Conservation (phyloP, 2,113 vertebrate species). For the Marcusenius ussheri region DNA sequence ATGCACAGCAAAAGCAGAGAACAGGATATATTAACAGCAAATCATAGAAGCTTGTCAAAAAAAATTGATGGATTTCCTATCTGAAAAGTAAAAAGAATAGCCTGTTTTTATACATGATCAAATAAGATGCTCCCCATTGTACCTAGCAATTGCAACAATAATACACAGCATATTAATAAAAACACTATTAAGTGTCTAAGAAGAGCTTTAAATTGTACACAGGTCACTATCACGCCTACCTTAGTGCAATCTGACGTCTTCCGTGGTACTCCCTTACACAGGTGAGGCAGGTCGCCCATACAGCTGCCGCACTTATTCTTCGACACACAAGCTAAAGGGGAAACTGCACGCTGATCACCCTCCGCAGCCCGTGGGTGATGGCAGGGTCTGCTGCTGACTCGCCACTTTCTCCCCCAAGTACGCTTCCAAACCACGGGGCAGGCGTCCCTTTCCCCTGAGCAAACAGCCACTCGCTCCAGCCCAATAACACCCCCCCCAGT, state of each 20-base stretch:
- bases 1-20: not conserved
- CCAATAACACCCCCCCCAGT: not conserved
- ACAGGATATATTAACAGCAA: not conserved
- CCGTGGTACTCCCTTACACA: not conserved
- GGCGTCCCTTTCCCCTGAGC: conserved; percentile 7
- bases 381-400: not conserved
- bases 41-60: not conserved
- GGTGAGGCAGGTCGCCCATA: not conserved
- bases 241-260: not conserved
- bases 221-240: not conserved
- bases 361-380: not conserved
- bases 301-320: not conserved
- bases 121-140: not conserved
- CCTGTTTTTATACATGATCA: not conserved
- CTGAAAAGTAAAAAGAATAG: not conserved
- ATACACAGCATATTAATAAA: not conserved
- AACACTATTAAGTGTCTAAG: not conserved
- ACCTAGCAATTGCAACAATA: not conserved
- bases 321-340: not conserved
- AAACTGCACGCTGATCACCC: not conserved
- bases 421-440: not conserved
- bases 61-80: not conserved
- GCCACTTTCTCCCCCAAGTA: not conserved
- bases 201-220: not conserved
- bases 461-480: not conserved